Evolutionary conservation across 2,797 vertebrate species (phyloP), one percentile per base, ranked within the genome.

Genomic region (Adelosebastes latens): DNA sequence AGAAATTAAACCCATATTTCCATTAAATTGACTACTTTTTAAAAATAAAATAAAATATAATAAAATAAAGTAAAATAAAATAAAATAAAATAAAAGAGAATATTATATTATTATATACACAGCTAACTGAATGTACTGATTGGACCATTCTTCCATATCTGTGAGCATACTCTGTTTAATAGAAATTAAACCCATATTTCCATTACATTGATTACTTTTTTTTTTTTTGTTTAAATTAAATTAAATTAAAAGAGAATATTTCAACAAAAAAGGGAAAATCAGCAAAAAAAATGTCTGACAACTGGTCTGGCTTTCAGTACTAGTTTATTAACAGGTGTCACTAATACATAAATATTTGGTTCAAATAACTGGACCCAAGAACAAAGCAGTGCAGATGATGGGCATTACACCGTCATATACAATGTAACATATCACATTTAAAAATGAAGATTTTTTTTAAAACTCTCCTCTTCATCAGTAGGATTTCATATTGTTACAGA

Each of bases 311-410:
- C 11, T 79, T 82, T 84, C 32, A 74, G 8, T 4, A 58, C 4
- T 49, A 20, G 29, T 89, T 90, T 87, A 90, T 87, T 89, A 13
- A 34, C 71, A 81, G 13, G 13, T 42, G 22, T n/a, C 11, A 27
- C 8, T 4, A 10, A 49, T 24, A 69, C 79, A 72, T 32, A 4
- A 46, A 72, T 24, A 70, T 58, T 13, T 58, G 6, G 11, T 42
- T 66, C 3, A 72, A 75, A 78, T 72, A 42, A 66, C 18, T 79
- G 4, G 7, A 70, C 9, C 8, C 14, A 32, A 20, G 8, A 69
- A 55, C 10, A 59, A 14, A 24, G 5, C 8, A 62, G 6, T 64
- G 9, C 8, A 62, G 6, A 65, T 2, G 62, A 25, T 2, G 62
- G 25, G 18, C 10, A 77, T 55, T 6, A 75, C 11, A 42, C 0